Evolutionary conservation across 64 coral and sea anemone species (phyloP).

Genomic region (Dendronephthya gigantea): DNA sequence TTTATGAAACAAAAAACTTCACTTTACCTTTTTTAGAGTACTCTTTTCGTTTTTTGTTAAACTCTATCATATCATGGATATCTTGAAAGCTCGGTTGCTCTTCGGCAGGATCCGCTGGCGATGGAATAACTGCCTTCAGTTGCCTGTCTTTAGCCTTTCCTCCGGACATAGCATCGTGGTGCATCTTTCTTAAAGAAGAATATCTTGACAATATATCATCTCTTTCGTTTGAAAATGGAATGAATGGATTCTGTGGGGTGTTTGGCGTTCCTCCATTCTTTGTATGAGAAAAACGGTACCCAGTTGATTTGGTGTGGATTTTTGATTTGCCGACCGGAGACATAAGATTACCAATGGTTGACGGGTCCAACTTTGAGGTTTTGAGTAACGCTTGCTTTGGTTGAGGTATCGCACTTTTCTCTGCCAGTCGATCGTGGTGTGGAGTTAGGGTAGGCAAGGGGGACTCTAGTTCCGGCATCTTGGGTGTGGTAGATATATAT

Average conservation of each 20-base stretch:
- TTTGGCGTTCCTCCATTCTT: not conserved
- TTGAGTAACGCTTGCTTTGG: not conserved
- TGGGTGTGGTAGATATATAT: not conserved
- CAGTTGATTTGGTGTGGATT: not conserved
- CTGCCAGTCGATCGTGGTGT: not conserved
- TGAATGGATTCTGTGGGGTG: not conserved
- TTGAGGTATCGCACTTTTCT: not conserved
- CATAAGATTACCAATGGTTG: not conserved
- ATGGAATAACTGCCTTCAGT: not conserved
- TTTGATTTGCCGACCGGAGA: not conserved
- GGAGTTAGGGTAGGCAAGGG: not conserved
- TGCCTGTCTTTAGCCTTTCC: not conserved
- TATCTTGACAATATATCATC: not conserved
- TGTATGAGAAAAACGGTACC: not conserved
- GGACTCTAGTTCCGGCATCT: not conserved
- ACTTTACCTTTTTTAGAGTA: not conserved
- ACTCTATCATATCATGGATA: not conserved
- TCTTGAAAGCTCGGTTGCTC: not conserved
- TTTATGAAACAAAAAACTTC: not conserved
- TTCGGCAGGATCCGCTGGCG: not conserved
- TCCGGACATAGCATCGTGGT: not conserved
- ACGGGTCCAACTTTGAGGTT: not conserved
- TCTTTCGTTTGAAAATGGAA: not conserved
- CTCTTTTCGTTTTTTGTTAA: not conserved
- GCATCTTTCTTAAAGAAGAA: not conserved